Percentiles rank a stretch among this genome's conserved stretches.
These are phyloP conservation scores for Megaceryle torquata DNA, from an alignment of 2,113 vertebrate species.

Conservation along the genomic window DNA sequence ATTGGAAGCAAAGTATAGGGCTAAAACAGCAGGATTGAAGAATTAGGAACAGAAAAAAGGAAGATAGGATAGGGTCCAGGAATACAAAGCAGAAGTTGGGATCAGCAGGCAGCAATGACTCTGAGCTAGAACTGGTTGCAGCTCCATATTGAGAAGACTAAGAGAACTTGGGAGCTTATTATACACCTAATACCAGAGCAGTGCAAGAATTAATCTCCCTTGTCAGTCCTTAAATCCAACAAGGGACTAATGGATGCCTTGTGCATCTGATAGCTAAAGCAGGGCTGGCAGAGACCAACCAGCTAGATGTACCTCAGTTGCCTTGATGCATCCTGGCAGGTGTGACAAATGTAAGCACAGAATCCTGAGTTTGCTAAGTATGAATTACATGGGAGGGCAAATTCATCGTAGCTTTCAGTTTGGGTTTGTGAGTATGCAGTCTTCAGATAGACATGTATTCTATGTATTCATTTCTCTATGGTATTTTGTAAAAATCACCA, in stretches of 20 bases:
- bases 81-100: background rate
- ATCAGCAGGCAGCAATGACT: background rate
- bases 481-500: background rate
- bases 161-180: background rate
- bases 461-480: background rate
- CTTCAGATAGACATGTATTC: background rate
- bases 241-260: background rate
- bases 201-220: background rate
- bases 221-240: background rate
- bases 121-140: background rate
- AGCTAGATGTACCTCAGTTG: background rate
- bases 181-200: background rate
- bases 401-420: background rate
- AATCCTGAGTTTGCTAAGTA: background rate
- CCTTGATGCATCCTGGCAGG: background rate
- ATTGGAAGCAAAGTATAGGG: background rate
- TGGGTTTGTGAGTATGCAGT: background rate
- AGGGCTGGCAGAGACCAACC: background rate
- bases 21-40: background rate
- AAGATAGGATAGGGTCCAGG: background rate
- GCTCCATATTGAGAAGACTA: background rate
- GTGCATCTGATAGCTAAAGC: background rate
- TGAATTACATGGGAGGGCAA: background rate
- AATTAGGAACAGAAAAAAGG: background rate
- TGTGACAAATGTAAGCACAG: background rate